Percentiles rank a stretch among this genome's conserved stretches.
These are phyloP conservation scores for Callyntrura sp. DNA, from an alignment of 2,888 invertebrate genomes.

Conservation along the genomic window DNA sequence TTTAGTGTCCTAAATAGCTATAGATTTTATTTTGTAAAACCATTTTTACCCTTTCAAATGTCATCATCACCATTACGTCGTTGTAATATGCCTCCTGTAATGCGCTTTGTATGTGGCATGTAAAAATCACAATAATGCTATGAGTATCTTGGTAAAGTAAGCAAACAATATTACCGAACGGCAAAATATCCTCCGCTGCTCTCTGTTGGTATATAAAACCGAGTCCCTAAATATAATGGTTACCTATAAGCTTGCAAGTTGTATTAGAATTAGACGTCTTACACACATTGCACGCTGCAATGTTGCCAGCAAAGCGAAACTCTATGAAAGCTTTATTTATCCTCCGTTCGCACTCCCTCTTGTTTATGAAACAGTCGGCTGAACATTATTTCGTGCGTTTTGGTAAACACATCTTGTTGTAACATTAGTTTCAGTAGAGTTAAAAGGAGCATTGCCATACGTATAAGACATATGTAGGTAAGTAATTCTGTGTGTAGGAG, in stretches of 20 bases:
- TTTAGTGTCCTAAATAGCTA: slow-evolving; percentile 71
- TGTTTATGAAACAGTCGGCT: slow-evolving; percentile 71
- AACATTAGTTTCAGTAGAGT: background rate
- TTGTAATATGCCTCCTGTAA: background rate
- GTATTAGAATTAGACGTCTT: too few species aligned
- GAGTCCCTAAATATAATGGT: too few species aligned
- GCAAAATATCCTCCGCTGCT: slow-evolving; percentile 25
- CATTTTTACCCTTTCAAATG: slow-evolving; percentile 72
- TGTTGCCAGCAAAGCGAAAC: background rate
- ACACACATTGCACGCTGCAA: too few species aligned
- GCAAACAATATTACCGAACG: background rate
- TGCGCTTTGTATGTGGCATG: background rate
- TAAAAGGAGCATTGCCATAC: background rate
- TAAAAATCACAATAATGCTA: slow-evolving; percentile 25
- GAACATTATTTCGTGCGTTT: slow-evolving; percentile 60
- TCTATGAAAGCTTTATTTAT: background rate
- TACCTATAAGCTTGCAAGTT: too few species aligned
- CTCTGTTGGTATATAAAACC: too few species aligned
- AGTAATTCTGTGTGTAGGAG: background rate
- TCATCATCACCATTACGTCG: slow-evolving; percentile 54
- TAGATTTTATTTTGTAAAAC: slow-evolving; percentile 60
- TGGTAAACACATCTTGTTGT: too few species aligned
- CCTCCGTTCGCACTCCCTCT: slow-evolving; percentile 15
- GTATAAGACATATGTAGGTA: too few species aligned
- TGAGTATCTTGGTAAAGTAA: slow-evolving; percentile 12